These are phyloP conservation scores for Metopolophium dirhodum DNA, from an alignment of 1,140 invertebrate species.

Conservation along the genomic window DNA sequence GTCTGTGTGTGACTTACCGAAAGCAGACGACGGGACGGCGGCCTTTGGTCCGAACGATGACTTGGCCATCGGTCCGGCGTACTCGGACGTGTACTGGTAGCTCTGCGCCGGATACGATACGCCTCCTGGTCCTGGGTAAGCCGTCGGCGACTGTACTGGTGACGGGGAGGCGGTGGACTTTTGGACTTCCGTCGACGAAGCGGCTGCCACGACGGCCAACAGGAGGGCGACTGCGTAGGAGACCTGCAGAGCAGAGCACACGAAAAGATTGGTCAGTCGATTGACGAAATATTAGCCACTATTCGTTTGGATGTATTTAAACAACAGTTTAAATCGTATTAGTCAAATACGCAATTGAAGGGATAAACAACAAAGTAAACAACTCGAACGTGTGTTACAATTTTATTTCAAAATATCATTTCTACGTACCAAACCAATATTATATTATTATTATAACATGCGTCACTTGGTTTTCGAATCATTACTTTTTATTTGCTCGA, in stretches of 20 bases:
- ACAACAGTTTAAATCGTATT: not conserved
- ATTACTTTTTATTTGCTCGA: not conserved
- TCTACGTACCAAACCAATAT: not conserved
- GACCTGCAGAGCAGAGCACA: not conserved
- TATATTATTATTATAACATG: not conserved
- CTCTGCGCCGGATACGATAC: not conserved
- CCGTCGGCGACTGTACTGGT: not conserved
- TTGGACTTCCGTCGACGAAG: not conserved
- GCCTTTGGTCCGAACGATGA: not conserved
- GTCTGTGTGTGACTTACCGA: not conserved
- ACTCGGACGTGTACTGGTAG: not conserved
- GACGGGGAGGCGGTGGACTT: not conserved
- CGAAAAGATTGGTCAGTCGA: not conserved
- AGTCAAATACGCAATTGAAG: too few species aligned
- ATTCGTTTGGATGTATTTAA: not conserved
- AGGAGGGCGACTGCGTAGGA: not conserved
- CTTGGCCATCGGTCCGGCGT: not conserved
- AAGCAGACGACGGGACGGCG: not conserved
- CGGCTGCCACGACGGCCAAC: not conserved
- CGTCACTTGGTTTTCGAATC: not conserved
- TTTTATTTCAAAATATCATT: not conserved
- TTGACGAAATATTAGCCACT: not conserved
- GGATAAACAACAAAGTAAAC: not conserved
- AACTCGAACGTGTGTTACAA: not conserved
- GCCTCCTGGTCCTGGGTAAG: not conserved